phyloP scores from a whole-genome alignment of 2,113 vertebrate species.

The Campylorhamphus procurvoides region DNA sequence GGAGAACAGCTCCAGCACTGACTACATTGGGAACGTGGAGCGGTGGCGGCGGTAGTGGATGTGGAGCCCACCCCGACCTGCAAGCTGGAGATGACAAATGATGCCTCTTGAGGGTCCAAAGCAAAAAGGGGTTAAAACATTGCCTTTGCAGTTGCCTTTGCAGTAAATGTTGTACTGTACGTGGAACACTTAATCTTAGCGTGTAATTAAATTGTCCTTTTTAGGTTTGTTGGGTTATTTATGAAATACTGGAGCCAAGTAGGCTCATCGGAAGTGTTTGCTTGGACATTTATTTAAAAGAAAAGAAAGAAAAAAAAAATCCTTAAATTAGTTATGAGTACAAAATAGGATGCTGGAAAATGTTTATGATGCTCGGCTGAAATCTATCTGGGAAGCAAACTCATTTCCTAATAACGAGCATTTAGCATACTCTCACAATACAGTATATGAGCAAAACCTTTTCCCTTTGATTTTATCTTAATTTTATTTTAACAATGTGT shows the following conservation, averaged over 20 bases:
- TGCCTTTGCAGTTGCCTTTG: constrained; percentile 83
- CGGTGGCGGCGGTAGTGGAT: constrained; percentile 86
- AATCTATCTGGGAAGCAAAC: constrained; percentile 54
- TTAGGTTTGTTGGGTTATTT: constrained; percentile 61
- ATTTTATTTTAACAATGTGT: constrained; percentile 41
- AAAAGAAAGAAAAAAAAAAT: background rate
- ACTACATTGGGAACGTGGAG: constrained; percentile 92
- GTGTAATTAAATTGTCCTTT: constrained; percentile 70
- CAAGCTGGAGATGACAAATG: background rate
- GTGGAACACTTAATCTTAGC: constrained; percentile 67
- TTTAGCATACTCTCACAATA: constrained; percentile 46
- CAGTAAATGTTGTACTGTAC: constrained; percentile 72
- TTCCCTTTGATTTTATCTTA: constrained; percentile 38
- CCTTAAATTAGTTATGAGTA: constrained; percentile 59
- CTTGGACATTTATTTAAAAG: constrained; percentile 53
- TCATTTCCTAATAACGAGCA: constrained; percentile 53
- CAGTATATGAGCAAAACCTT: constrained; percentile 25
- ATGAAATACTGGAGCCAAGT: constrained; percentile 43
- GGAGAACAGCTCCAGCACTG: constrained; percentile 69
- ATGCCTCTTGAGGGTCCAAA: constrained; percentile 57
- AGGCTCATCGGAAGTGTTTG: constrained; percentile 50
- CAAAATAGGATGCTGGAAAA: constrained; percentile 58
- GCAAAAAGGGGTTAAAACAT: constrained; percentile 64
- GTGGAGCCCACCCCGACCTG: background rate
- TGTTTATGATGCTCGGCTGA: constrained; percentile 43